Percentiles rank a stretch among this genome's conserved stretches.
Evolutionary conservation across 2,797 vertebrate species (phyloP).

Genomic region (Sebastes jordani): DNA sequence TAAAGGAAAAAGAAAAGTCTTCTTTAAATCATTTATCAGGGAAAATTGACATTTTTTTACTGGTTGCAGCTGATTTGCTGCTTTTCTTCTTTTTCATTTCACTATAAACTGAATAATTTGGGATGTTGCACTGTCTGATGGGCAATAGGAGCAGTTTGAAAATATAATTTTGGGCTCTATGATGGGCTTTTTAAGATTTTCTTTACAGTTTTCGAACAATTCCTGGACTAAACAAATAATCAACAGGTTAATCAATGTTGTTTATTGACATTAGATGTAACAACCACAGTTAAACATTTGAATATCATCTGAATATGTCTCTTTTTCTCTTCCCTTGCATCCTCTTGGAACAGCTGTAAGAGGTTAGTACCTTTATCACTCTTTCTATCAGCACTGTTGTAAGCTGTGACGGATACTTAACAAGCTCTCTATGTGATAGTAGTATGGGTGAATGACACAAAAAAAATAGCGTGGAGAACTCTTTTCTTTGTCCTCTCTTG

Average conservation of each 20-base stretch:
- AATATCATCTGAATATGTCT: not conserved
- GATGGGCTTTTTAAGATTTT: not conserved
- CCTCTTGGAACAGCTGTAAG: slow-evolving; percentile 13
- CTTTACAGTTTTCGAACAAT: not conserved
- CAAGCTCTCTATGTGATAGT: slow-evolving; percentile 1
- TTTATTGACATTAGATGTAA: not conserved
- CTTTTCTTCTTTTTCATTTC: too few species aligned
- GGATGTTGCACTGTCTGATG: not conserved
- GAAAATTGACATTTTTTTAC: too few species aligned
- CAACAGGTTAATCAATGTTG: not conserved
- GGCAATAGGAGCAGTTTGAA: not conserved
- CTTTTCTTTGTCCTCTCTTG: not conserved
- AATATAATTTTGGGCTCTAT: not conserved
- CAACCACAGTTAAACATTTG: not conserved
- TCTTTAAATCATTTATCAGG: too few species aligned
- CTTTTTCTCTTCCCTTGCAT: slow-evolving; percentile 8
- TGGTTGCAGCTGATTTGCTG: too few species aligned
- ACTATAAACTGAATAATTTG: not conserved
- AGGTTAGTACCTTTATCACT: slow-evolving; percentile 38
- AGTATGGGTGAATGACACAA: not conserved
- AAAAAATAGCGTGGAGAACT: slow-evolving; percentile 10
- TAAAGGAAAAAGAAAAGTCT: too few species aligned
- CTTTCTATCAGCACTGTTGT: not conserved
- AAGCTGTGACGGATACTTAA: slow-evolving; percentile 14
- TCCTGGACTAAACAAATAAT: not conserved